These are phyloP conservation scores for Lepeophtheirus salmonis DNA, from an alignment of 1,140 invertebrate species.

Conservation along the genomic window DNA sequence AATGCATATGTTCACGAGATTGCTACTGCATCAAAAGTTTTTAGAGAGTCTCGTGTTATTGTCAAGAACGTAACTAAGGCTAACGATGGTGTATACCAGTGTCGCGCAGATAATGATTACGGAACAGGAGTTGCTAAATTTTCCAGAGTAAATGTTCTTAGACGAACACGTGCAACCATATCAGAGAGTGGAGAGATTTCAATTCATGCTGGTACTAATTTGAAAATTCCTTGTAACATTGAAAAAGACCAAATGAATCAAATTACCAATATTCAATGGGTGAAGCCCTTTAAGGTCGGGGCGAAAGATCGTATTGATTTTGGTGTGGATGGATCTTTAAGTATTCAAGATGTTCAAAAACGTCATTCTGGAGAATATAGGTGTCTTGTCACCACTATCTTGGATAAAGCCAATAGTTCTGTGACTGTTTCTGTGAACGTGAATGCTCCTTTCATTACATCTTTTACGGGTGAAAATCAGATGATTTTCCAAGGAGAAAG, in stretches of 20 bases:
- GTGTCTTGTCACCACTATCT: conserved; percentile 14
- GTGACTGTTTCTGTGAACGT: conserved; percentile 9
- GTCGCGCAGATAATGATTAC: conserved; percentile 4
- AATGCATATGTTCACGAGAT: neutral
- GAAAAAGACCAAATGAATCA: conserved; percentile 9
- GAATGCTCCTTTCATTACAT: conserved; percentile 13
- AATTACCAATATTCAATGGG: conserved; percentile 18
- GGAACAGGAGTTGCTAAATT: conserved; percentile 15
- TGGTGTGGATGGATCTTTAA: conserved; percentile 14
- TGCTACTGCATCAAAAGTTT: neutral
- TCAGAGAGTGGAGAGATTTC: conserved; percentile 2
- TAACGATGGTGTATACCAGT: conserved; percentile 16
- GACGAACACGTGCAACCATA: conserved; percentile 4
- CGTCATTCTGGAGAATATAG: conserved; percentile 3
- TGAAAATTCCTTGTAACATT: conserved; percentile 13
- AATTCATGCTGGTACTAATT: conserved; percentile 11
- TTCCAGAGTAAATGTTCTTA: conserved; percentile 4
- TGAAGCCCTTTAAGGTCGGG: neutral
- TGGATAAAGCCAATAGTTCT: conserved; percentile 1
- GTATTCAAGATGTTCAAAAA: conserved; percentile 12
- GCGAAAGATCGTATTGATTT: conserved; percentile 15
- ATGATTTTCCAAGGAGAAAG: conserved; percentile 5
- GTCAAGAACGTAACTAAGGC: conserved; percentile 6
- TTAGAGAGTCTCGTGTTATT: conserved; percentile 1
- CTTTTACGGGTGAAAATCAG: neutral